Evolutionary conservation across 2,888 invertebrate species (phyloP), one percentile per base, ranked within the genome.

Genomic region (Brenthis daphne): DNA sequence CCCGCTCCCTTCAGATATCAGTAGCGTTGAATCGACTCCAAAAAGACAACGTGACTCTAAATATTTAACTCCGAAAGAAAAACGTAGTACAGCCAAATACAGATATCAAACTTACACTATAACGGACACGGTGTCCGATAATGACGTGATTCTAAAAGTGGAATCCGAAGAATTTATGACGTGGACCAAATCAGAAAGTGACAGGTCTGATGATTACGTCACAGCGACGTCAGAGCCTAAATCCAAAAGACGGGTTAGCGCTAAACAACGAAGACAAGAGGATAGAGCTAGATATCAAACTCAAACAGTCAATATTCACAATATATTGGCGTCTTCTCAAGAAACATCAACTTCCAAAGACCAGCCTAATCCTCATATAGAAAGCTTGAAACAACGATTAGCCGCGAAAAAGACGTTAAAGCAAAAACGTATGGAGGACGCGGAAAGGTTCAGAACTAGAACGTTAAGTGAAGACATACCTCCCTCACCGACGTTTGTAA

Each of bases 61-160:
- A 56, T 92, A 89, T 64, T 80, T 96, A 69, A 97, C 96, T 0
- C 96, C 97, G 0, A 97, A 96, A 84, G 96, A 97, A 81, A 95
- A 95, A 79, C 90, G 97, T 54, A 95, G 94, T 75, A 85, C 95
- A 51, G 94, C 95, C 2, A 96, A 96, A 81, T 97, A 97, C 77
- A 94, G 97, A 71, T 97, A 95, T 82, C 96, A 95, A 82, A 97
- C 97, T 0, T 97, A 97, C 81, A 97, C 96, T 0, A 96, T 97
- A 54, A 95, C 95, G 0, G 95, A 95, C 67, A 83, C 82, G 3
- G 84, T 82, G 1, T 77, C 86, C 0, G 89, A 87, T 57, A 80
- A 73, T 56, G 88, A 88, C 11, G 77, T 83, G 1, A 82, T 82
- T 8, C 68, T 85, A 4, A 86, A 87, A 74, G 82, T 84, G 3